These are phyloP conservation scores for Petrophora chlorosata DNA, from an alignment of 2,888 invertebrate genomes.

Conservation along the genomic window DNA sequence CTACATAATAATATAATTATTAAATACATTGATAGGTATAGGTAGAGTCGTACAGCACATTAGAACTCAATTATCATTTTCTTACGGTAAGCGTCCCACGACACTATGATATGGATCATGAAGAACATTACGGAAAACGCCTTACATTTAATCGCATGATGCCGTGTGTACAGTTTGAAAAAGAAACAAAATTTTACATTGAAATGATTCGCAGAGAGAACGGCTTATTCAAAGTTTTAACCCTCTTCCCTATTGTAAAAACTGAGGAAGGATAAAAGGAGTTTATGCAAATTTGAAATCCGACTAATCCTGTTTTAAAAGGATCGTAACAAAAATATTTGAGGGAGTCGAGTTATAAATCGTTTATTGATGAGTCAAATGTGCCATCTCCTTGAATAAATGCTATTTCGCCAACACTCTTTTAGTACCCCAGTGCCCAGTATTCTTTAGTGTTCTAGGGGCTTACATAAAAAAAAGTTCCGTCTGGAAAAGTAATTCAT, in stretches of 20 bases:
- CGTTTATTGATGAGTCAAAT: slow-evolving; percentile 19
- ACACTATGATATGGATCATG: not conserved
- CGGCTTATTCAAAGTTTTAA: slow-evolving; percentile 19
- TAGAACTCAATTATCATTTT: too few relatives aligned
- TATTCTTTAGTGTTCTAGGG: too few relatives aligned
- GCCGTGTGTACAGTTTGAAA: not conserved
- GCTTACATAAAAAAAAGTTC: too few relatives aligned
- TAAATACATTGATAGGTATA: too few relatives aligned
- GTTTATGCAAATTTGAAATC: slow-evolving; percentile 32
- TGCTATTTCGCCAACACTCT: too few relatives aligned
- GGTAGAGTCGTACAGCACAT: too few relatives aligned
- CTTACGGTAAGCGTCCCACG: too few relatives aligned
- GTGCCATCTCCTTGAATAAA: slow-evolving; percentile 1
- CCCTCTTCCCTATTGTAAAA: slow-evolving; percentile 10
- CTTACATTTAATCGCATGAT: too few relatives aligned
- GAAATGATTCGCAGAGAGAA: slow-evolving; percentile 1
- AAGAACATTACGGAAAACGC: too few relatives aligned
- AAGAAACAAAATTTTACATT: slow-evolving; percentile 1
- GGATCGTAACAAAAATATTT: slow-evolving; percentile 21
- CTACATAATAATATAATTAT: too few relatives aligned
- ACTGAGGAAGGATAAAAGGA: slow-evolving; percentile 25
- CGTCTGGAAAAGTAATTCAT: too few relatives aligned
- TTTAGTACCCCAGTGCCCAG: too few relatives aligned
- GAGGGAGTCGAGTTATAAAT: slow-evolving; percentile 24
- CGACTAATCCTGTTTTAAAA: slow-evolving; percentile 26